Evolutionary conservation across 1,140 invertebrate genomes (phyloP).

Genomic region (Cheumatopsyche charites): DNA sequence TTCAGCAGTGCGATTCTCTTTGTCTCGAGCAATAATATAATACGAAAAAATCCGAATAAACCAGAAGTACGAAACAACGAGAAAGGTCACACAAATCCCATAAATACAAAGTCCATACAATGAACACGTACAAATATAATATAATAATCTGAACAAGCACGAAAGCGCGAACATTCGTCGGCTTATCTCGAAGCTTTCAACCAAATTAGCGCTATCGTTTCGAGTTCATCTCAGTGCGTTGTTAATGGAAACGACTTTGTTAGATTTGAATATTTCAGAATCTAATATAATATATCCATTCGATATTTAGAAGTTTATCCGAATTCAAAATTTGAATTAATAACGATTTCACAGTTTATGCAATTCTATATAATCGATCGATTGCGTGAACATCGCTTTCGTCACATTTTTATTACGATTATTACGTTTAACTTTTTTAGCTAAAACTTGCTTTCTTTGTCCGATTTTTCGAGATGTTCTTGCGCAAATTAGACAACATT

Average conservation of each 20-base stretch:
- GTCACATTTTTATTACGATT: conserved; percentile 3
- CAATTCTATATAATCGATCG: not conserved
- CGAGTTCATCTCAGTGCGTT: conserved; percentile 5
- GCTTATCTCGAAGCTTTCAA: conserved; percentile 17
- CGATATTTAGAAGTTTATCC: too few species aligned
- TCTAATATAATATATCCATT: too few species aligned
- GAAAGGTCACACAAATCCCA: not conserved
- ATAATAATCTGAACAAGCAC: not conserved
- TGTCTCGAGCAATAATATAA: too few species aligned
- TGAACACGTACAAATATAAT: not conserved
- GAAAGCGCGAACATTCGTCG: not conserved
- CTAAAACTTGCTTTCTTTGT: not conserved
- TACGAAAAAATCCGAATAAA: too few species aligned
- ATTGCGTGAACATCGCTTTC: not conserved
- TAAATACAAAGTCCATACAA: not conserved
- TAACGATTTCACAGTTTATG: too few species aligned
- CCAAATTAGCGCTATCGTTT: conserved; percentile 14
- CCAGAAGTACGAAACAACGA: too few species aligned
- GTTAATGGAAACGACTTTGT: not conserved
- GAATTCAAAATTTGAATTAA: too few species aligned
- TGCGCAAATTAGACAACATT: conserved; percentile 10
- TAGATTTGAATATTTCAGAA: conserved; percentile 6
- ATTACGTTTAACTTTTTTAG: not conserved
- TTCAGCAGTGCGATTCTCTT: too few species aligned
- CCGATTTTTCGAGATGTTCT: conserved; percentile 1